Evolutionary conservation across 2,797 vertebrate genomes (phyloP).

Genomic region (Potorous gilbertii): DNA sequence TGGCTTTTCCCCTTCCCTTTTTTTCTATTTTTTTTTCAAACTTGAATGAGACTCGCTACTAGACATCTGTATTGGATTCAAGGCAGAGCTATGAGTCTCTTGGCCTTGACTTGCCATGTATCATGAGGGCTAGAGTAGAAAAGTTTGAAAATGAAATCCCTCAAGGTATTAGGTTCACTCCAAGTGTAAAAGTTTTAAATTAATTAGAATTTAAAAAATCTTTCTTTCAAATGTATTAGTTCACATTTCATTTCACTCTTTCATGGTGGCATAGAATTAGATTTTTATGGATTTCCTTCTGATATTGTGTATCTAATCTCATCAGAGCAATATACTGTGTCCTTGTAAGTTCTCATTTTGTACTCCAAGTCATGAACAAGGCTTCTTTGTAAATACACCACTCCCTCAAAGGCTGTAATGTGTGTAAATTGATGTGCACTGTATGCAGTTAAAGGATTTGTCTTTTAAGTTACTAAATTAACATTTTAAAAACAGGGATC

Average conservation of each 20-base stretch:
- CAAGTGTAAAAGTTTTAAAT: constrained; percentile 77
- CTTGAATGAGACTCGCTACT: constrained; percentile 57
- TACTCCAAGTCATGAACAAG: constrained; percentile 66
- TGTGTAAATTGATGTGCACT: constrained; percentile 58
- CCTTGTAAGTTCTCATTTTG: constrained; percentile 73
- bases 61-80: constrained; percentile 66
- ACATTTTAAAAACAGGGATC: constrained; percentile 67
- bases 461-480: constrained; percentile 70
- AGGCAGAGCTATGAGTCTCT: constrained; percentile 52
- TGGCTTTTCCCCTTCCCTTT: neutral
- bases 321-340: constrained; percentile 73
- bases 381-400: constrained; percentile 59
- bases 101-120: constrained; percentile 67
- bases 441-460: constrained; percentile 57
- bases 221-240: constrained; percentile 68
- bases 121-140: constrained; percentile 63
- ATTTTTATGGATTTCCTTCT: constrained; percentile 80
- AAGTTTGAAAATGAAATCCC: constrained; percentile 80
- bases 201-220: constrained; percentile 76
- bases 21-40: constrained; percentile 48
- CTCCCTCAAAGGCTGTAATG: constrained; percentile 62
- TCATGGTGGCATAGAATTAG: constrained; percentile 74
- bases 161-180: constrained; percentile 67
- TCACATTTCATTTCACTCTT: constrained; percentile 73
- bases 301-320: constrained; percentile 79